Base-by-base conservation (phyloP, 2,113 vertebrate species). In the Cochlearius cochlearius region DNA sequence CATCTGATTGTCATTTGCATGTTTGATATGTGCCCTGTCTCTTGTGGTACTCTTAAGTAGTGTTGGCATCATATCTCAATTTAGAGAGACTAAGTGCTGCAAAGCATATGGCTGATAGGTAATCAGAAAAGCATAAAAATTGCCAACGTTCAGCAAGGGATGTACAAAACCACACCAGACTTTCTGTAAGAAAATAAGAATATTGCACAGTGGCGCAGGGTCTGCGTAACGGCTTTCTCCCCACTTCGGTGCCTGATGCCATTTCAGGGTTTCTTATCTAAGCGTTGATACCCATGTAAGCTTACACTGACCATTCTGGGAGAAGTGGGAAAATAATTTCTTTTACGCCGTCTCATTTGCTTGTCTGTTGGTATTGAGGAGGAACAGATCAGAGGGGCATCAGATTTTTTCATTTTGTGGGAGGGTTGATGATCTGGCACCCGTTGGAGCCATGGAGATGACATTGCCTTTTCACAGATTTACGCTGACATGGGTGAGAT, bases 201-300 rank as follows among this genome's bases (percentile, higher is more conserved):
- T 41, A 17, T 29, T 50, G 45, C 34, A 8, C 19, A n/a, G 11
- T 55, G 41, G 12, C 1, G 0, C 34, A 7, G 20, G 10, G 68
- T 58, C 79, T 34, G 21, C 6, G 5, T 52, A 75, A 76, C 19
- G 1, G 1, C 32, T 63, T 79, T 38, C 26, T 64, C 26, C 41
- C 68, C 23, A 1, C n/a, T 63, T 77, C 19, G 25, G 53, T 45
- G 32, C 59, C 39, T 58, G 72, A 36, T 71, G 47, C 77, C 26
- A 11, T 80, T 71, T 36, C 66, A 63, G n/a, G 34, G 82, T 80
- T 90, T 49, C 68, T 72, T 80, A 39, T n/a, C 21, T 16, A 19
- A 73, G 18, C 1, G 0, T 34, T 53, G 45, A n/a, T 76, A 38
- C 22, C 52, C 9, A 0, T 49, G 34, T 17, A 36, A 34, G 38